Base-by-base conservation (phyloP, 2,797 vertebrate species). In the Propithecus perrieri region DNA sequence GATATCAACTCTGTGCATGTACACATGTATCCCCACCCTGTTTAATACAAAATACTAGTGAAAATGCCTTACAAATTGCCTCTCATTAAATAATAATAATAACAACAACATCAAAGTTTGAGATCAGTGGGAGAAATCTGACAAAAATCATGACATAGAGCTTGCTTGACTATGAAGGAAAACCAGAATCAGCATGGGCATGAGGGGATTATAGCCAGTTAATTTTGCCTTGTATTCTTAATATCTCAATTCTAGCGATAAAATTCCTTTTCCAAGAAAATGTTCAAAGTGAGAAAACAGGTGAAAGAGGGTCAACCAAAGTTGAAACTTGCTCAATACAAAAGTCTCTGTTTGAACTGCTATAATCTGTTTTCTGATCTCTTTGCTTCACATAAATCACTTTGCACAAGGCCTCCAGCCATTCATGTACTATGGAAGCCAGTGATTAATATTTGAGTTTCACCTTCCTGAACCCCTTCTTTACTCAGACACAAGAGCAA, bases 281-380 rank as follows among this genome's bases (percentile, higher is more conserved):
- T 81, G 43, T 46, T 92, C 72, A 84, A 80, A 93, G 24, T 76
- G 46, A 89, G 65, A 96, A 91, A 90, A 89, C 48, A 93, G 88
- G 0, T 69, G 59, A 71, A 76, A 38, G 61, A 80, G 41, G 41
- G 74, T 89, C 94, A 91, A 72, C 43, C 12, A 46, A 85, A 91
- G 92, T 5, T 90, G 38, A 94, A 95, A 91, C 92, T 35, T 65
- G 38, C 75, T 88, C 89, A 88, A 22, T 24, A 90, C 30, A 74
- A 75, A 85, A 63, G 46, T 88, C 85, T 91, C 69, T n/a, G 6
- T 83, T 26, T 61, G 85, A 95, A 79, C 76, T 46, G 35, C 72
- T 53, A 33, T 55, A 26, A 80, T 84, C 61, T 96, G 61, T 85
- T 79, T 96, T 85, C 48, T 65, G 57, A 84, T 96, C 78, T 92